These are phyloP conservation scores for Gephyroberyx darwinii DNA, from an alignment of 2,797 vertebrate genomes.

Conservation along the genomic window DNA sequence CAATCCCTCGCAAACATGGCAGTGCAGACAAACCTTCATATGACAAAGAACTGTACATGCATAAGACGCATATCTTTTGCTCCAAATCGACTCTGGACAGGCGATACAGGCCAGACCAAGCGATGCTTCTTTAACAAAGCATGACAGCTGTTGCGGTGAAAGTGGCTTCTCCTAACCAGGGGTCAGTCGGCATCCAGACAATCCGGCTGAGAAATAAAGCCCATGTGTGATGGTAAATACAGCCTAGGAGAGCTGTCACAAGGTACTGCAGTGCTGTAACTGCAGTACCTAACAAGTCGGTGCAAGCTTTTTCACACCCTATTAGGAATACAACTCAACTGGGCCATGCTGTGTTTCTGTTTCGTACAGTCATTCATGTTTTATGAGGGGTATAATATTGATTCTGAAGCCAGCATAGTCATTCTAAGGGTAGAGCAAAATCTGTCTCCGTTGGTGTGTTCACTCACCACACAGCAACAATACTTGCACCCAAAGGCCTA, in stretches of 20 bases:
- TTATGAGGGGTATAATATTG: slow-evolving; percentile 78
- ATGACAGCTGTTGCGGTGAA: slow-evolving; percentile 54
- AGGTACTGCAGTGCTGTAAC: slow-evolving; percentile 58
- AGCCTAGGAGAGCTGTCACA: slow-evolving; percentile 54
- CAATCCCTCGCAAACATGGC: not conserved
- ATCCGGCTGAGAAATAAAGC: slow-evolving; percentile 49
- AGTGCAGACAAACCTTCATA: not conserved
- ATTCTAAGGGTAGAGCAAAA: slow-evolving; percentile 39
- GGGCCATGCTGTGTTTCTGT: slow-evolving; percentile 71
- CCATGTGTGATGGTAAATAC: slow-evolving; percentile 47
- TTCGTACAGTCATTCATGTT: slow-evolving; percentile 75
- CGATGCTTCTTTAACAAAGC: slow-evolving; percentile 48
- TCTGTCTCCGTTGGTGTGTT: slow-evolving; percentile 26
- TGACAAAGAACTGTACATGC: not conserved
- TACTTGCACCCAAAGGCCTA: not conserved
- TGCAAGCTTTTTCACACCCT: slow-evolving; percentile 68
- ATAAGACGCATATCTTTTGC: slow-evolving; percentile 13
- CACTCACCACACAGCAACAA: slow-evolving; percentile 22
- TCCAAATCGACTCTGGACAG: slow-evolving; percentile 43
- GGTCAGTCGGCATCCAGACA: slow-evolving; percentile 53
- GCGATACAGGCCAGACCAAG: slow-evolving; percentile 43
- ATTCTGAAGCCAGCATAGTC: slow-evolving; percentile 61
- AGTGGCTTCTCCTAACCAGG: slow-evolving; percentile 39
- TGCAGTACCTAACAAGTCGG: slow-evolving; percentile 62
- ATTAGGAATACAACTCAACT: slow-evolving; percentile 76